A percentile compares a stretch with the other conserved stretches of the same genome.
Conservation (phyloP, 2,113 vertebrate genomes). For the Meriones unguiculatus region DNA sequence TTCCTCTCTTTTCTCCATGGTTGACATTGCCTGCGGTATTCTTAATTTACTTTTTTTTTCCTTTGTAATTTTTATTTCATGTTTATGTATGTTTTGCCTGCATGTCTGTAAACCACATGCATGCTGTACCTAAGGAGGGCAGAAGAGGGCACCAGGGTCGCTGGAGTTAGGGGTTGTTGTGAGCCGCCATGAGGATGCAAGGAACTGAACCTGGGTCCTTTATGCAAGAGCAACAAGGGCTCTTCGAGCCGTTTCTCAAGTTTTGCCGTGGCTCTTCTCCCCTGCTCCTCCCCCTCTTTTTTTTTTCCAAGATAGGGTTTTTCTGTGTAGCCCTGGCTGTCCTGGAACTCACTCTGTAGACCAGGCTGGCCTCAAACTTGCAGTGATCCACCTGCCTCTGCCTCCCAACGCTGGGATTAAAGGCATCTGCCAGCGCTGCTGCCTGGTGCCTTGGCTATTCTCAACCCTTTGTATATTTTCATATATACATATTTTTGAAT, state of each 20-base stretch:
- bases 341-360: not conserved
- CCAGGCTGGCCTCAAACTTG: not conserved
- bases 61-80: not conserved
- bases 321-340: not conserved
- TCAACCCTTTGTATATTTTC: not conserved
- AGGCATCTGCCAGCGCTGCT: not conserved
- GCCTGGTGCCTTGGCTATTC: not conserved
- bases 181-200: no score
- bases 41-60: not conserved
- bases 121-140: not conserved
- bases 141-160: not conserved
- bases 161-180: not conserved
- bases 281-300: not conserved
- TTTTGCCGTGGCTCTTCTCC: not conserved
- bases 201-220: not conserved
- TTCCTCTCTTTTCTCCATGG: constrained; percentile 1
- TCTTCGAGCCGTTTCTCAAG: not conserved
- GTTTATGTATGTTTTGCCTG: not conserved
- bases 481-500: not conserved
- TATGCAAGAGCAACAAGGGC: not conserved
- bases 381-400: not conserved
- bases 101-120: not conserved
- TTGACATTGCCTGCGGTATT: constrained; percentile 4
- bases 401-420: not conserved
- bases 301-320: not conserved